Evolutionary conservation across 2,888 invertebrate species (phyloP), one percentile per base, ranked within the genome.

Genomic region (Opisthograptis luteolata): DNA sequence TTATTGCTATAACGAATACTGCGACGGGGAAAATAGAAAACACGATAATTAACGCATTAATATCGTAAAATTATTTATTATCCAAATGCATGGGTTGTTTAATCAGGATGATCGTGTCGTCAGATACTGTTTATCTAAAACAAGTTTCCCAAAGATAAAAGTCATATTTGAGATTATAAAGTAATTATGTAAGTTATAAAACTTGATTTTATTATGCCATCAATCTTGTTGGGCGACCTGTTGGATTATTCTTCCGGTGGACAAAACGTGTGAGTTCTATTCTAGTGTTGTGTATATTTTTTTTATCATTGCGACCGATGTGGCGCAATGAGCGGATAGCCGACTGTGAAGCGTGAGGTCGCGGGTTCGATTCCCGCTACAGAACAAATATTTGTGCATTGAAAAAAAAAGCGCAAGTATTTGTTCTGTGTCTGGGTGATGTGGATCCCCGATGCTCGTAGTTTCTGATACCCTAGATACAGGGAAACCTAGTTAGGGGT

Each of bases 101-200:
- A 84, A 87, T 87, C 86, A 84, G 76, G 67, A 61, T 70, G 73
- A 88, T 87, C 87, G 65, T 87, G 87, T 87, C 74, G 57, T 66
- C 63, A 58, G 64, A 79, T 83, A 85, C 78, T 82, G 65, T 76
- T 79, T 88, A 88, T 89, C 87, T 80, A 55, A 61, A 74, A 88
- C 88, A 88, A 81, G 85, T 78, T 81, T 82, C 82, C 76, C 77
- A 72, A 65, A 87, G 88, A 89, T 89, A 88, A 88, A 85, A 84
- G 74, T 81, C 79, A 76, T 84, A 85, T 83, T 80, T 80, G 61
- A 84, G 80, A 87, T 86, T 82, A 87, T 85, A 81, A 84, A 81
- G 76, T 80, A 81, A 86, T 87, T 78, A 76, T 82, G 79, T 77
- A 54, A 75, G 76, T 79, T 75, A 83, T 87, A 85, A 85, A 86